Evolutionary conservation across 2,113 vertebrate species (phyloP).

Genomic region (Urocitellus parryii): DNA sequence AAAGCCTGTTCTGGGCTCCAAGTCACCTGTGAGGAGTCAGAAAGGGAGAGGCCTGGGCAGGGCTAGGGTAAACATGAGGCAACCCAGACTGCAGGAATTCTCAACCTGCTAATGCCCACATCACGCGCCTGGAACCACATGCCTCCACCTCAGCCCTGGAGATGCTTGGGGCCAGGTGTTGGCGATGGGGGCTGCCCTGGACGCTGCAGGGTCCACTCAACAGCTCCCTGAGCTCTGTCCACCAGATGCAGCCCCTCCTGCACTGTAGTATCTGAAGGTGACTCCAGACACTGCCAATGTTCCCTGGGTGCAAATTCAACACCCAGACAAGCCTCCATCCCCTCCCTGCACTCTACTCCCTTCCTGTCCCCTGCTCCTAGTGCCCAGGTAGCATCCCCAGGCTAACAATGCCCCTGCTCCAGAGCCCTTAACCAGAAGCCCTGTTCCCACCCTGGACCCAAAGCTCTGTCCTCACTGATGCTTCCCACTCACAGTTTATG

Average conservation of each 20-base stretch:
- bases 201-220: rapidly evolving
- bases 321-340: not conserved
- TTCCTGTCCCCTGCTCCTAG: too few relatives aligned
- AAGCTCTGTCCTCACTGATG: not conserved
- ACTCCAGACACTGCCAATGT: not conserved
- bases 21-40: not conserved
- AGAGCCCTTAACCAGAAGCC: not conserved
- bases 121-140: not conserved
- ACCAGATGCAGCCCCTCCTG: not conserved
- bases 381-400: not conserved
- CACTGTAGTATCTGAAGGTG: not conserved
- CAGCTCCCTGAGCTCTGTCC: not conserved
- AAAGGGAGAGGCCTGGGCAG: not conserved
- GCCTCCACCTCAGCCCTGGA: not conserved
- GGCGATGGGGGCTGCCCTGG: not conserved
- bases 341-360: too few relatives aligned
- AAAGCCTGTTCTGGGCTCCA: not conserved
- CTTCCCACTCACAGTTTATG: not conserved
- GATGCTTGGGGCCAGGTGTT: not conserved
- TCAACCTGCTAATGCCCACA: not conserved
- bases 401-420: not conserved
- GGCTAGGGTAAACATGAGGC: not conserved
- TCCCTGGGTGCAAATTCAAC: not conserved
- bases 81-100: not conserved
- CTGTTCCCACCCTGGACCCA: not conserved